phyloP scores from a whole-genome alignment of 1,140 invertebrate genomes.

The Chymomyza costata region DNA sequence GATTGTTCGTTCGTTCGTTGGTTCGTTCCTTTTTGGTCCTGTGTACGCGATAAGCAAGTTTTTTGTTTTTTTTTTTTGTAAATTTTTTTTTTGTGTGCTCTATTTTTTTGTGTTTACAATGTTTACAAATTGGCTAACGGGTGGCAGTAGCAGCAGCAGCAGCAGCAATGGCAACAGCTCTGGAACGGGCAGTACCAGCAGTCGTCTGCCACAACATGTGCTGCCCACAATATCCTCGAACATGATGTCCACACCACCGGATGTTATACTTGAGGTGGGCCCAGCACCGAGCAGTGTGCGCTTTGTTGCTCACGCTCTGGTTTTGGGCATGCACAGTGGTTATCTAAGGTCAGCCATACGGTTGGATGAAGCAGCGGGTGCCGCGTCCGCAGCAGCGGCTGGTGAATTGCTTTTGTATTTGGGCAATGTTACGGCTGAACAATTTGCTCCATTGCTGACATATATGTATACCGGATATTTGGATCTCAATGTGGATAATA shows the following conservation, averaged over 20 bases:
- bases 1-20: neutral
- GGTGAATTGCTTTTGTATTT: conserved; percentile 76
- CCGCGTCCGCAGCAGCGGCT: conserved; percentile 38
- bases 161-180: conserved; percentile 12
- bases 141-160: conserved; percentile 38
- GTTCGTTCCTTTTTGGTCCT: conserved; percentile 1
- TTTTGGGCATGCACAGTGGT: conserved; percentile 84
- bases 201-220: conserved; percentile 30
- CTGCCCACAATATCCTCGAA: conserved; percentile 23
- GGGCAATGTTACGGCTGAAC: conserved; percentile 80
- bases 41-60: neutral
- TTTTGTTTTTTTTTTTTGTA: conserved; percentile 1
- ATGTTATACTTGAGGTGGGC: conserved; percentile 81
- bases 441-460: conserved; percentile 83
- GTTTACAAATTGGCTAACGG: conserved; percentile 75
- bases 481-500: conserved; percentile 82
- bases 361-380: conserved; percentile 46
- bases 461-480: conserved; percentile 87
- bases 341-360: conserved; percentile 80
- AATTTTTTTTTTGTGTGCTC: conserved; percentile 1
- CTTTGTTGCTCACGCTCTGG: conserved; percentile 81
- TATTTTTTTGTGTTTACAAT: conserved; percentile 41
- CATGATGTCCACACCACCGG: conserved; percentile 76
- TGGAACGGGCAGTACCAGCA: conserved; percentile 25
- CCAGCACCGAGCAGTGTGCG: conserved; percentile 77